Evolutionary conservation across 2,797 vertebrate species (phyloP), one percentile per base, ranked within the genome.

Genomic region (Acanthurus leucopareius): DNA sequence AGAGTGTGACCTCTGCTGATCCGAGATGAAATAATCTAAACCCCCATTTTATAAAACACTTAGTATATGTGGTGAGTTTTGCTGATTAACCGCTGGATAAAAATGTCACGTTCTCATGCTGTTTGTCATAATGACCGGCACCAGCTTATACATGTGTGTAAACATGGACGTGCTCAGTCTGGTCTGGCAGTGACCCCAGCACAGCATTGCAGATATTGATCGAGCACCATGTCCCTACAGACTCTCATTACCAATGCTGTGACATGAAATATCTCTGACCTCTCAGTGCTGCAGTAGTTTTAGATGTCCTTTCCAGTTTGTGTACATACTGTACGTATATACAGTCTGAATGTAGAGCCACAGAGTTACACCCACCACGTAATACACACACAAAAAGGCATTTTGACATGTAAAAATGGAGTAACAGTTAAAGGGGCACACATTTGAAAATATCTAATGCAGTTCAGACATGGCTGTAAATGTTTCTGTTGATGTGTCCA

Each of bases 231-330:
- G 54, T 72, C 70, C 76, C 69, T 59, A 2, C 17, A 61, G 62
- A 59, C 66, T 85, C 79, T 72, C 57, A 63, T 89, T 85, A 83
- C 85, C 72, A 45, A 62, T 85, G 83, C 90, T 75, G 88, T 91
- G 90, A 91, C 91, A 91, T 92, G 88, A 75, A 93, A 92, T 85
- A 83, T 83, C 90, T 84, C 84, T 74, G 84, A 90, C 77, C 90
- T 88, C 84, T 73, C 61, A 71, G 48, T 84, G 82, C 79, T 68
- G 84, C 83, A 70, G 76, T 45, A 49, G 56, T 72, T 49, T 73
- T 79, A 63, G 80, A 77, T 77, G 85, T 89, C 79, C 75, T 87
- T 78, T 44, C 40, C 75, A 42, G 73, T 69, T 65, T 85, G 70
- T 88, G 70, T 69, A 54, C 51, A 54, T 56, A 60, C 57, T 56